Evolutionary conservation across 2,888 invertebrate genomes (phyloP).

Genomic region (Ceraclea dissimilis): DNA sequence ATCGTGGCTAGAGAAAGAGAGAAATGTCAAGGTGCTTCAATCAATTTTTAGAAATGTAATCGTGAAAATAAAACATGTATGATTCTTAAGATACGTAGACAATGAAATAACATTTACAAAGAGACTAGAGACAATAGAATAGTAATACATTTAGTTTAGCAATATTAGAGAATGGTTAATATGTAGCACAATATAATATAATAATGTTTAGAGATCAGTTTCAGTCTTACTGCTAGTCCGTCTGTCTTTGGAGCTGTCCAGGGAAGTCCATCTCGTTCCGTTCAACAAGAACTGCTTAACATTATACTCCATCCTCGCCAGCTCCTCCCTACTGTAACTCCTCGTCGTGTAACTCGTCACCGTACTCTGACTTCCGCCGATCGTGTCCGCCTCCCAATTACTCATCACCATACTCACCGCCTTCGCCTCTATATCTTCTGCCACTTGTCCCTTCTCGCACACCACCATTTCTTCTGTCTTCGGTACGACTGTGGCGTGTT

Average conservation of each 20-base stretch:
- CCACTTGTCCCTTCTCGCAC: background rate
- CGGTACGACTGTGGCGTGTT: background rate
- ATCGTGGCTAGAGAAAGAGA: no score
- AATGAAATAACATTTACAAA: no score
- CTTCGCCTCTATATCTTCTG: background rate
- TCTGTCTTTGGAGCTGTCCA: constrained; percentile 35
- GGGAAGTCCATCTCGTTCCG: constrained; percentile 29
- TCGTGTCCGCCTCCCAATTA: background rate
- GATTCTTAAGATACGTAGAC: no score
- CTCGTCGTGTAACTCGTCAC: constrained; percentile 29
- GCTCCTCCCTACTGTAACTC: constrained; percentile 44
- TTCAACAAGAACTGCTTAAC: constrained; percentile 68
- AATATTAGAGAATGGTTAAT: no score
- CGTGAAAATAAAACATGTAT: no score
- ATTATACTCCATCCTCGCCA: constrained; percentile 69
- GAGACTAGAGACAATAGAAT: no score
- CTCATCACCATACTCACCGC: constrained; percentile 5
- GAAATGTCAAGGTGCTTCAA: no score
- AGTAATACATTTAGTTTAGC: no score
- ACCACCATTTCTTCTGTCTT: background rate
- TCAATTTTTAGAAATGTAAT: no score
- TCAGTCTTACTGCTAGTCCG: constrained; percentile 50
- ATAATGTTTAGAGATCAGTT: constrained; percentile 44
- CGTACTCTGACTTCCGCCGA: background rate
- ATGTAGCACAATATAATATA: no score